A percentile compares a stretch with the other conserved stretches of the same genome.
Evolutionary conservation across 1,140 invertebrate species (phyloP).

Genomic region (Brachionus angularis): DNA sequence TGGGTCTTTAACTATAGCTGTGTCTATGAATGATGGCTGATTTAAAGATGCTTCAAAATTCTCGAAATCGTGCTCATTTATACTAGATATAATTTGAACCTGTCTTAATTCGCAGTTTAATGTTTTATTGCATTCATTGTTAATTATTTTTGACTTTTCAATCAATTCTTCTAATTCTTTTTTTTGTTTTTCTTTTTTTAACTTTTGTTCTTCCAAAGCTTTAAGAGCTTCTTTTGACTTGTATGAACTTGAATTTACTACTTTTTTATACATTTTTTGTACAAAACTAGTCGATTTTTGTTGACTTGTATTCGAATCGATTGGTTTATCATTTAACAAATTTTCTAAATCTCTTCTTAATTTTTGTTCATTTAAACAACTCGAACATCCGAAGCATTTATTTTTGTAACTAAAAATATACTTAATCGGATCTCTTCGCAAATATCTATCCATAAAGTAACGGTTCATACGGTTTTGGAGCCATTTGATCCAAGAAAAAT

Average conservation of each 20-base stretch:
- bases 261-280: background rate
- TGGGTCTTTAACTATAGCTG: slow-evolving; percentile 40
- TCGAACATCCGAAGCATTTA: slow-evolving; percentile 23
- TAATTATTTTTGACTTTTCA: background rate
- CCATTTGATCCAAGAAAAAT: slow-evolving; percentile 23
- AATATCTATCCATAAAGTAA: slow-evolving; percentile 38
- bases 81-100: slow-evolving; percentile 9
- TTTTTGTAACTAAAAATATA: slow-evolving; percentile 34
- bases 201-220: background rate
- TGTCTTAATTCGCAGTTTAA: background rate
- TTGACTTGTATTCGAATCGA: no score
- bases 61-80: slow-evolving; percentile 21
- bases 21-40: slow-evolving; percentile 6
- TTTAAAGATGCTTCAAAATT: slow-evolving; percentile 7
- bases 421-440: slow-evolving; percentile 18
- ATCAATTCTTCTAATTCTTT: background rate
- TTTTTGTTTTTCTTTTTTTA: slow-evolving; percentile 1
- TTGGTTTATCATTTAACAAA: background rate
- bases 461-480: slow-evolving; percentile 35
- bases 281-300: background rate
- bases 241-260: background rate
- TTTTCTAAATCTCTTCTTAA: slow-evolving; percentile 11
- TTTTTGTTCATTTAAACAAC: background rate
- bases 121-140: slow-evolving; percentile 2
- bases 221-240: no score